Evolutionary conservation across 1,140 invertebrate genomes (phyloP), one percentile per base, ranked within the genome.

Genomic region (Oncopodura yosiiana): DNA sequence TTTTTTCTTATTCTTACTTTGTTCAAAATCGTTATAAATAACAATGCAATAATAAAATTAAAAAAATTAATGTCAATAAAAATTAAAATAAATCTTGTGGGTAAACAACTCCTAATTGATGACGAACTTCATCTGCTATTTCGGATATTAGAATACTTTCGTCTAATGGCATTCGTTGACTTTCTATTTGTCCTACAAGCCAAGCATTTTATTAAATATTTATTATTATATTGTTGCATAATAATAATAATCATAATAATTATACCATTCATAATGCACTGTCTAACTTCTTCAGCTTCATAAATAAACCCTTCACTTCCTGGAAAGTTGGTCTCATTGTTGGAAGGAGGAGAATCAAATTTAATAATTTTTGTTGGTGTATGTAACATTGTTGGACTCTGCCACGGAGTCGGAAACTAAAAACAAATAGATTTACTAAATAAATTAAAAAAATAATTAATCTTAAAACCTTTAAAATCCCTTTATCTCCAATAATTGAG

Each of bases 231-330:
- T 19, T 44, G 9, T 44, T 19, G 12, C 29, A 34, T 30, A 48
- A 48, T 32, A 48, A 29, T 16, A 18, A 32, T 48, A 32, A 6
- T 6, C 23, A 19, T 8, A 27, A 37, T 44, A n/a, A 21, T 43
- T 43, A 19, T 37, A 77, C 81, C 80, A 64, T 74, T 69, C 53
- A 71, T 64, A 50, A 90, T 76, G 63, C 83, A 86, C 60, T 73
- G 70, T 21, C 80, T 73, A 18, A 78, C 81, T 73, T 86, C 83
- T 38, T 78, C 71, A 8, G 83, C 81, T 71, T 90, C 80, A 64
- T 81, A 89, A 32, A 75, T 70, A n/a, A 89, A 69, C 16, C 82
- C 84, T 44, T 73, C 74, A 27, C 81, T 82, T 64, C 86, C 84
- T n/a, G 51, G 58, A 61, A 78, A 85, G 68, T 79, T 79, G 16